Conservation (phyloP, 2,888 invertebrate species). For the Agrotis exclamationis region DNA sequence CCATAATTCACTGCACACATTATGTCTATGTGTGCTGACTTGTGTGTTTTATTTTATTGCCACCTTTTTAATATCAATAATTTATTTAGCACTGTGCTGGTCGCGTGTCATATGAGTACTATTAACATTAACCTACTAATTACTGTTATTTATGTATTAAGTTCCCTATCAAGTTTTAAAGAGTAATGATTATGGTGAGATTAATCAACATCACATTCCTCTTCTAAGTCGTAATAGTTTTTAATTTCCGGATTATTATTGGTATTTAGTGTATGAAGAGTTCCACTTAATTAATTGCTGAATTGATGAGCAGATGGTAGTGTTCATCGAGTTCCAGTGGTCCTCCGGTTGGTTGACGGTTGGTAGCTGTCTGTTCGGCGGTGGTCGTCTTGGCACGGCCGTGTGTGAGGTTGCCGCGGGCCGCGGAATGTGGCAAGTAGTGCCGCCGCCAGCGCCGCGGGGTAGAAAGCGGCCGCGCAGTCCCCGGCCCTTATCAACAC, state of each 20-base stretch:
- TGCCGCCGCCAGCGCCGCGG: constrained; percentile 71
- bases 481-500: constrained; percentile 71
- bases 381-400: constrained; percentile 31
- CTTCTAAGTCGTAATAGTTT: background rate
- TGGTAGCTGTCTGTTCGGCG: too few species aligned
- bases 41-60: constrained; percentile 55
- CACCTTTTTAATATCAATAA: constrained; percentile 50
- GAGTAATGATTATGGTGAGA: background rate
- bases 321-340: constrained; percentile 53
- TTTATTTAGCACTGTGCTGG: constrained; percentile 28
- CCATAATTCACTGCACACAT: constrained; percentile 58
- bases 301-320: background rate
- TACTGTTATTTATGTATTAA: background rate
- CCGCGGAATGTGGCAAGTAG: constrained; percentile 76
- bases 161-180: background rate
- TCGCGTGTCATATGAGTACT: constrained; percentile 8
- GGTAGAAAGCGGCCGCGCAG: constrained; percentile 80
- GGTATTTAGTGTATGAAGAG: background rate
- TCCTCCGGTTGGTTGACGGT: constrained; percentile 20
- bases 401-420: constrained; percentile 63
- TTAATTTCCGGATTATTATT: background rate
- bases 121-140: constrained; percentile 8
- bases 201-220: background rate
- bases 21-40: constrained; percentile 50
- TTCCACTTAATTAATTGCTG: background rate